Percentiles rank a stretch among this genome's conserved stretches.
Evolutionary conservation across 2,888 invertebrate genomes (phyloP).

Genomic region (Selenia dentaria): DNA sequence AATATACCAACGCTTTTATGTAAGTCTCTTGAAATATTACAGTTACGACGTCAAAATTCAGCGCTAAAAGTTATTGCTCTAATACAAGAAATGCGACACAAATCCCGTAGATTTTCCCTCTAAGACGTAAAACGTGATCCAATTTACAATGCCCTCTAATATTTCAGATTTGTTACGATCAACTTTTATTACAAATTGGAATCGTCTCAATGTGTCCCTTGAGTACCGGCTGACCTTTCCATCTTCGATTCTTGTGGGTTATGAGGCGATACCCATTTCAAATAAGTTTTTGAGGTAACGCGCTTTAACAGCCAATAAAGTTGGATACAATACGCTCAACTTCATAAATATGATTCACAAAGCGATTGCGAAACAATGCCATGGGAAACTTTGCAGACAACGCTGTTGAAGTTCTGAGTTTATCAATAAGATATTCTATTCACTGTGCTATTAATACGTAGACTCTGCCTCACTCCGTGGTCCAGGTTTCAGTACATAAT

Average conservation of each 20-base stretch:
- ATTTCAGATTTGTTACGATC: constrained; percentile 73
- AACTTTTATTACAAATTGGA: constrained; percentile 75
- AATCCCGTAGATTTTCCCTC: constrained; percentile 52
- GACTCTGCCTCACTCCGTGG: not conserved
- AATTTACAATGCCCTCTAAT: constrained; percentile 69
- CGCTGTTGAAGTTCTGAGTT: not conserved
- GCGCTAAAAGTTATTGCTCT: constrained; percentile 34
- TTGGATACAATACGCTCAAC: constrained; percentile 12
- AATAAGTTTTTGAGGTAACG: constrained; percentile 40
- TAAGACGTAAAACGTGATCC: constrained; percentile 71
- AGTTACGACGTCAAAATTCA: constrained; percentile 31
- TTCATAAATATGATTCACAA: constrained; percentile 15
- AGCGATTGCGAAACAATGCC: constrained; percentile 3
- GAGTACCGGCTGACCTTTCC: constrained; percentile 52
- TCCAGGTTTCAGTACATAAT: constrained; percentile 1
- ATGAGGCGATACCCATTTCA: constrained; percentile 44
- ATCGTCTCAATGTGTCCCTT: constrained; percentile 61
- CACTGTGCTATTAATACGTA: constrained; percentile 5
- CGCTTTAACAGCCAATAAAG: constrained; percentile 24
- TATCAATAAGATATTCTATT: constrained; percentile 6
- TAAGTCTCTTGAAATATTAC: constrained; percentile 35
- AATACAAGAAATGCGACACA: constrained; percentile 48
- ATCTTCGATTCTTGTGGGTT: constrained; percentile 51
- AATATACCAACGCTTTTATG: constrained; percentile 38
- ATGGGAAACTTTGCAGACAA: constrained; percentile 9